Evolutionary conservation across 2,888 invertebrate species (phyloP).

Genomic region (Xylota sylvarum): DNA sequence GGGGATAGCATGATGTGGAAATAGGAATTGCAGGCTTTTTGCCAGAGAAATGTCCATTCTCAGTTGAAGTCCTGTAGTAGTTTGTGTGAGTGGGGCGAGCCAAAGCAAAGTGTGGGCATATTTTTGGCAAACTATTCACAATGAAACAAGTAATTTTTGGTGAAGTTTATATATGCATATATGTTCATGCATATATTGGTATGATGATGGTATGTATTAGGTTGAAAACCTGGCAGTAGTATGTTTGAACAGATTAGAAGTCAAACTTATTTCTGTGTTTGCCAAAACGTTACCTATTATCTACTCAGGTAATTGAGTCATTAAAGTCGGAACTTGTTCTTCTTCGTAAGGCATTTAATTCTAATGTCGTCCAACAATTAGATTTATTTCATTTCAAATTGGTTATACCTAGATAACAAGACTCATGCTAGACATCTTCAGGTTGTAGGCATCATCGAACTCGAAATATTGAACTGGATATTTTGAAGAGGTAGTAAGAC

Average conservation of each 20-base stretch:
- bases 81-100: neutral
- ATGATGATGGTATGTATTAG: slow-evolving; percentile 21
- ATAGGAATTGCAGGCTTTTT: slow-evolving; percentile 50
- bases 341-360: neutral
- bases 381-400: no score
- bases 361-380: no score
- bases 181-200: slow-evolving; percentile 2
- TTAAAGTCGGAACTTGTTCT: neutral
- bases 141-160: slow-evolving; percentile 2
- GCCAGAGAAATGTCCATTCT: slow-evolving; percentile 61
- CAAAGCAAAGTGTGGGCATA: neutral
- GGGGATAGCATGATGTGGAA: slow-evolving; percentile 17
- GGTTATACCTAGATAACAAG: no score
- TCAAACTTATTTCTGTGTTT: neutral
- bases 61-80: slow-evolving; percentile 33
- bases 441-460: no score
- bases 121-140: slow-evolving; percentile 42
- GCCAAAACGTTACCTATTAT: neutral
- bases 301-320: neutral
- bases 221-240: slow-evolving; percentile 15
- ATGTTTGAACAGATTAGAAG: neutral
- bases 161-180: slow-evolving; percentile 8
- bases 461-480: no score
- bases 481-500: no score
- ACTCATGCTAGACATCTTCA: no score